Conservation (phyloP, 2,888 invertebrate genomes). For the Ichneumoninae sp. region DNA sequence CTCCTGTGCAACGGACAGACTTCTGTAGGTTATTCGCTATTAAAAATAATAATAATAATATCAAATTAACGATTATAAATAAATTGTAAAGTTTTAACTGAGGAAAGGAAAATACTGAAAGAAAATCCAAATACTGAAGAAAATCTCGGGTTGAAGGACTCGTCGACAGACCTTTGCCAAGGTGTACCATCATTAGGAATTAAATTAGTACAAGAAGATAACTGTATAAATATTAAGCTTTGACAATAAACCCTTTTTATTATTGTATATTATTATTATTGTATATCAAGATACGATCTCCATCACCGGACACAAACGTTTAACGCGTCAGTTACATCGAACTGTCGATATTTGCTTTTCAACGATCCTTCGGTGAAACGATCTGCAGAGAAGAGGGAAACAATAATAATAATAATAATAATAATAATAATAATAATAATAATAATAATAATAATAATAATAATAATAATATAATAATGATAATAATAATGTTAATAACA, state of each 20-base stretch:
- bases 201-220: no score
- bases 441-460: not conserved
- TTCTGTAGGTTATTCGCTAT: constrained; percentile 80
- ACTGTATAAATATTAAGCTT: no score
- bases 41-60: constrained; percentile 82
- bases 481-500: not conserved
- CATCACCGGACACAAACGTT: not conserved
- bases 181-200: no score
- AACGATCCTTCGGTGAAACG: constrained; percentile 4
- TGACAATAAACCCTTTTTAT: no score
- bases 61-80: not conserved
- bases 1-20: constrained; percentile 23
- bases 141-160: no score
- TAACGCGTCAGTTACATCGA: not conserved
- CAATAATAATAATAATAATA: not conserved
- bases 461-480: not conserved
- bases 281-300: not conserved
- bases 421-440: not conserved
- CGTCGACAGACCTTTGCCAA: no score
- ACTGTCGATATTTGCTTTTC: not conserved
- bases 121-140: no score
- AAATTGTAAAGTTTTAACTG: not conserved
- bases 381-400: not conserved
- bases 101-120: no score
- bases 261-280: not conserved